Base-by-base conservation (phyloP, 2,113 vertebrate genomes). In the Clarias macrocephalus region DNA sequence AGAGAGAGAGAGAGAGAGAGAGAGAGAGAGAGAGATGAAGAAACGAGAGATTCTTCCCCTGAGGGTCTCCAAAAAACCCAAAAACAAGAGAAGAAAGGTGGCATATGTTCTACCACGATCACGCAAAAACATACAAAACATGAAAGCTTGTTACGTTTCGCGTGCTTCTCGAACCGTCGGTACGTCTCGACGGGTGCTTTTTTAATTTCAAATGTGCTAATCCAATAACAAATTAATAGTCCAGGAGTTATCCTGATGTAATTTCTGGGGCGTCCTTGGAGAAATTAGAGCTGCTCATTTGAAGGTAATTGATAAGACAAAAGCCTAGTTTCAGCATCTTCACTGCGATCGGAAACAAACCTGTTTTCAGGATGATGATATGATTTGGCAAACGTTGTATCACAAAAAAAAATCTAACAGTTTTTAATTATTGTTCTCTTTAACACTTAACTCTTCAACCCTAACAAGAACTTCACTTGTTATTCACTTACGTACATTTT, bases 1-100 rank as follows among this genome's bases (percentile, higher is more conserved):
- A 63, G 42, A 42, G 37, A 37, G 37, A 2, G 37, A 19, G 42
- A 86, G 66, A 84, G 52, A 72, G 57, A 30, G 57, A 37, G 33
- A 37, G 33, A 37, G 33, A 37, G 33, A 37, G 33, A 37, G n/a
- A 42, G 21, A 75, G 42, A 63, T 0, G 42, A 52, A 66, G 42
- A 62, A 86, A 80, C 70, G 77, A 82, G 52, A 48, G 52, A 60
- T 33, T 75, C 73, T 83, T 86, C 86, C 42, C 56, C 82, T 6
- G 48, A 48, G 48, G 48, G 48, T 48, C 48, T 48, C 48, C 48
- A 48, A 48, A 48, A 48, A 48, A 48, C 48, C 48, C 48, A 62
- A 18, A 12, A 15, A 33, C 42, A 30, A 65, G 70, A 30, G 75
- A 28, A 56, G 7, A 60, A 1, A 13, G 23, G 56, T 4, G 5